These are phyloP conservation scores for Poeciliopsis infans DNA, from an alignment of 2,797 vertebrate genomes.

Conservation along the genomic window DNA sequence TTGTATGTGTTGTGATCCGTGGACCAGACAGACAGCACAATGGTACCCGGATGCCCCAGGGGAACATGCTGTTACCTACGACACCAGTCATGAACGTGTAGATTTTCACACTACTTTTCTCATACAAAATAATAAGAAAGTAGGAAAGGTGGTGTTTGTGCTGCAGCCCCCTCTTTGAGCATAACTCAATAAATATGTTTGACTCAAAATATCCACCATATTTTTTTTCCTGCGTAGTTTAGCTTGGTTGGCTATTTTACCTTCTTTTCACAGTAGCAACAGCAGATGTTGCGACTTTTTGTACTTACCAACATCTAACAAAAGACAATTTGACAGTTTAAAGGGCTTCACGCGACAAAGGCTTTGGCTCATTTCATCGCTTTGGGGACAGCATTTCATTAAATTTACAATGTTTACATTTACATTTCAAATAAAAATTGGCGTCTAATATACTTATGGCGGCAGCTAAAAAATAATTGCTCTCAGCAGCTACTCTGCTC, in stretches of 20 bases:
- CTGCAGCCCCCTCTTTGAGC: constrained; percentile 3
- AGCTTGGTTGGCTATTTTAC: background rate
- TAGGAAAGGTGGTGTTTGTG: constrained; percentile 24
- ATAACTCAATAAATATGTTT: constrained; percentile 9
- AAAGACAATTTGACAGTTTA: constrained; percentile 4
- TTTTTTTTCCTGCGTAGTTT: constrained; percentile 1
- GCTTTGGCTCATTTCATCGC: constrained; percentile 13
- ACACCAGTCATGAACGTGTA: constrained; percentile 31
- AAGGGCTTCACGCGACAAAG: constrained; percentile 10
- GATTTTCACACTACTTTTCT: constrained; percentile 20
- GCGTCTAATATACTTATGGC: constrained; percentile 28
- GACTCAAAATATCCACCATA: background rate
- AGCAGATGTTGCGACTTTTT: background rate
- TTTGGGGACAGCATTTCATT: constrained; percentile 24
- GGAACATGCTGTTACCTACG: constrained; percentile 42
- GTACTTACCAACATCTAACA: constrained; percentile 13
- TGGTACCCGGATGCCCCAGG: constrained; percentile 33
- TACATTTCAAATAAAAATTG: constrained; percentile 46
- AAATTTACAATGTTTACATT: constrained; percentile 38
- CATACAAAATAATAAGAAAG: constrained; percentile 12
- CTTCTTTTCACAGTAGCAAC: background rate
- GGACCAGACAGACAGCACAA: constrained; percentile 49
- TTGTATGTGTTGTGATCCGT: constrained; percentile 49
- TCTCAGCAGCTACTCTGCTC: constrained; percentile 20
- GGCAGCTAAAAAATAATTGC: constrained; percentile 24